These are phyloP conservation scores for Chaetura pelagica DNA, from an alignment of 2,113 vertebrate genomes.

Conservation along the genomic window DNA sequence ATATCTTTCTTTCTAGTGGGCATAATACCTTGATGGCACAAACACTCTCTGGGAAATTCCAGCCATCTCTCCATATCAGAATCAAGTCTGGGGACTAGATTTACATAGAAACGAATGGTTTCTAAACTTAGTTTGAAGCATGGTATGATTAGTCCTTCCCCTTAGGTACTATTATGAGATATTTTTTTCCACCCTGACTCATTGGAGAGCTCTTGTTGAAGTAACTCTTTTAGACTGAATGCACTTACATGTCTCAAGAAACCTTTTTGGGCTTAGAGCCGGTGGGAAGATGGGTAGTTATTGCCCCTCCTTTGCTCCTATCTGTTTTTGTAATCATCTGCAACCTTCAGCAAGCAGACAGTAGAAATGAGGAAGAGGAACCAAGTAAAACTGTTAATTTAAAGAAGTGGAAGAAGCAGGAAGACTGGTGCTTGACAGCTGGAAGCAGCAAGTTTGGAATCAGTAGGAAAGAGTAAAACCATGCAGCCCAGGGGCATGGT, in stretches of 20 bases:
- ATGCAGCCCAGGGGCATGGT: background rate
- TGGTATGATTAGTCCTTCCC: background rate
- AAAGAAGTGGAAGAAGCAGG: background rate
- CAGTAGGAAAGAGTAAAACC: background rate
- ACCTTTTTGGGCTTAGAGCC: background rate
- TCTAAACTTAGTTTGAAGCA: background rate
- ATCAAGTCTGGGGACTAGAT: background rate
- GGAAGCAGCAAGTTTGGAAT: background rate
- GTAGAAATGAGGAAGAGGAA: background rate
- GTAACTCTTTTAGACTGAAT: background rate
- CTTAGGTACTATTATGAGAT: background rate
- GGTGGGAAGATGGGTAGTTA: background rate
- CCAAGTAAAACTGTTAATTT: background rate
- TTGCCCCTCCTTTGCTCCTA: background rate
- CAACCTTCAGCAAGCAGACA: background rate
- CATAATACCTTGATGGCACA: background rate
- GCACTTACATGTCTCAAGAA: fast-evolving
- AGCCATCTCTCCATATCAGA: background rate
- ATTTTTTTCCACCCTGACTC: background rate
- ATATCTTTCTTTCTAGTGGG: background rate
- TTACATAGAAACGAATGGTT: background rate
- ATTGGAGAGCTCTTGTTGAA: background rate
- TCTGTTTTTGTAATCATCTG: background rate
- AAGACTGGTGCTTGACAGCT: background rate
- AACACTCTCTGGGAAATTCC: background rate